Conservation (phyloP, 1,140 invertebrate genomes). For the Zaprionus capensis region DNA sequence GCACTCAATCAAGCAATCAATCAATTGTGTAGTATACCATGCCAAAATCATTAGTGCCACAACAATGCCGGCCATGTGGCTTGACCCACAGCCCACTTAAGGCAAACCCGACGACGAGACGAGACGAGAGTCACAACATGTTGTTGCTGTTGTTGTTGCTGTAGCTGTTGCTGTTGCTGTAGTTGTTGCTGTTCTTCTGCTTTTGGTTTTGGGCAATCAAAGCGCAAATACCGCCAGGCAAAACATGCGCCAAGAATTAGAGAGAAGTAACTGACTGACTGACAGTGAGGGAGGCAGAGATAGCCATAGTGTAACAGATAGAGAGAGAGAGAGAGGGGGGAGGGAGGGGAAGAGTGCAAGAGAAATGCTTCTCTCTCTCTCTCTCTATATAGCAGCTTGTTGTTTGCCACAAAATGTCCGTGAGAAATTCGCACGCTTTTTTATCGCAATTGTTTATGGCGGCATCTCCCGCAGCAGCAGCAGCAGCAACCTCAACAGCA, state of each 20-base stretch:
- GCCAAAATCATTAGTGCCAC: constrained; percentile 77
- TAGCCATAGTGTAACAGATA: too few relatives aligned
- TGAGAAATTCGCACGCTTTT: constrained; percentile 82
- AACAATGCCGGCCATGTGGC: constrained; percentile 68
- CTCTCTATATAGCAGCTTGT: constrained; percentile 25
- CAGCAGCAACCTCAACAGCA: constrained; percentile 31
- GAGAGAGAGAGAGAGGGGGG: constrained; percentile 6
- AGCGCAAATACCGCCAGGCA: constrained; percentile 75
- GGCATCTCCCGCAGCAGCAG: constrained; percentile 65
- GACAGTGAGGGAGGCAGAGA: not conserved
- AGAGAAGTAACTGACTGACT: constrained; percentile 28
- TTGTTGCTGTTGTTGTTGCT: constrained; percentile 15
- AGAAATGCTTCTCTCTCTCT: not conserved
- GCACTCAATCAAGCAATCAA: constrained; percentile 78
- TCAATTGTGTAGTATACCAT: constrained; percentile 69
- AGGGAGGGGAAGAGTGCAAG: not conserved
- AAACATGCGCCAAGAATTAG: constrained; percentile 66
- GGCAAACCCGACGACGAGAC: constrained; percentile 21
- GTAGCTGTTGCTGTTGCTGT: constrained; percentile 18
- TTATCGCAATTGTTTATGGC: constrained; percentile 83
- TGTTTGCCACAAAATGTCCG: constrained; percentile 65
- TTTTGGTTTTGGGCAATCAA: constrained; percentile 78
- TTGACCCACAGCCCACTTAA: constrained; percentile 80
- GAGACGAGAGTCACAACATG: constrained; percentile 16
- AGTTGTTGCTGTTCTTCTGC: constrained; percentile 41